A percentile compares a stretch with the other conserved stretches of the same genome.
Evolutionary conservation across 2,113 vertebrate species (phyloP).

Genomic region (Epinephelus moara): DNA sequence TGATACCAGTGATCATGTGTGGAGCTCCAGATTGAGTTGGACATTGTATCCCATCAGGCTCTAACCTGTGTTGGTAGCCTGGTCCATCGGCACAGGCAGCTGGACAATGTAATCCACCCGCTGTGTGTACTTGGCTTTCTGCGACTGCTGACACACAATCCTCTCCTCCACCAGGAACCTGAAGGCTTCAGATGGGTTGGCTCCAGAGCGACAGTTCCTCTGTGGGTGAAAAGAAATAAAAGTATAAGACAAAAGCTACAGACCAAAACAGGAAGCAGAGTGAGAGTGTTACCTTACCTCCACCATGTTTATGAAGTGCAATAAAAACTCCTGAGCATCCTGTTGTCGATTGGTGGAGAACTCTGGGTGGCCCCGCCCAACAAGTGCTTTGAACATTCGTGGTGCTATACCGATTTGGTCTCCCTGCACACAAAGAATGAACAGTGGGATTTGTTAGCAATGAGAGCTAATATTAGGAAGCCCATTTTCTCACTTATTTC

Average conservation of each 20-base stretch:
- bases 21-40: neutral
- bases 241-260: neutral
- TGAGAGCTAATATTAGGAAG: neutral
- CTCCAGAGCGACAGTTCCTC: conserved; percentile 96
- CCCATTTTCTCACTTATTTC: neutral
- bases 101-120: conserved; percentile 98
- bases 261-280: neutral
- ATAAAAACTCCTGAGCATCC: conserved; percentile 98
- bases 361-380: conserved; percentile 96
- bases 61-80: conserved; percentile 95
- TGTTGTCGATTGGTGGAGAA: conserved; percentile 99
- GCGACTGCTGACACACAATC: conserved; percentile 96
- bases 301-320: conserved; percentile 99
- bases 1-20: neutral
- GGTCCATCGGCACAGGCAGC: conserved; percentile 97
- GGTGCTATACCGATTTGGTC: conserved; percentile 95
- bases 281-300: conserved; percentile 86
- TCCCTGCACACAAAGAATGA: conserved; percentile 82
- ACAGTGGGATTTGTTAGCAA: neutral
- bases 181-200: conserved; percentile 97
- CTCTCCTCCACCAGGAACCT: conserved; percentile 97
- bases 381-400: conserved; percentile 97
- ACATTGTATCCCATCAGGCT: neutral
- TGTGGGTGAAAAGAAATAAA: conserved; percentile 62
- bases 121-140: conserved; percentile 98